Base-by-base conservation (phyloP, 2,113 vertebrate species). In the Aramus guarauna region DNA sequence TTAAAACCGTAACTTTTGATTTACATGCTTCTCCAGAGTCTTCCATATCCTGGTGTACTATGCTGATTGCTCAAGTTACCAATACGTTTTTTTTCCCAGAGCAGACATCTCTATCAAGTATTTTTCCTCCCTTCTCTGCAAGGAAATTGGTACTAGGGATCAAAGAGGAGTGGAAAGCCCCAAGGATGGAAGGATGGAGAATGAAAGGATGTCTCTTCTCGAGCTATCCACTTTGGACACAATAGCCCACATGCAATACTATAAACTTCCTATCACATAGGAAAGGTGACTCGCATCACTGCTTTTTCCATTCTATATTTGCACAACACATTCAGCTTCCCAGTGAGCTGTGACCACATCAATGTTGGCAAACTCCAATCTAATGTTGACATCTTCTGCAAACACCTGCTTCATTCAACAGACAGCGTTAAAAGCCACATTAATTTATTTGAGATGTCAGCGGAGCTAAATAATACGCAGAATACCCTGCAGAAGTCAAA, bases 21-120 rank as follows among this genome's bases (percentile, higher is more conserved):
- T 53, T 6, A 36, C 29, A 0, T 1, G 4, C 15, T 80, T 67
- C 56, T n/a, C 39, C 14, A 47, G 59, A n/a, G 15, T 43, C 6
- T 62, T 71, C 52, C 12, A 30, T 3, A 32, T 16, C 58, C 53
- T 29, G 12, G 4, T 8, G 23, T 3, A 7, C 47, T n/a, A 32
- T 27, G 13, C 23, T 29, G 37, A 12, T 89, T 27, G 43, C 11
- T 75, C 22, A 41, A 47, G n/a, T 43, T 29, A 41, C 9, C 12
- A 26, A 11, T 1, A 36, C 0, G 0, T 24, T 36, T 85, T 79
- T 73, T 69, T 76, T 3, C 12, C 30, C 16, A 12, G 37, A 71
- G 32, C 6, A 79, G 45, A 41, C 5, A 29, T 26, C 13, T 55
- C 15, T 21, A 0, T 2, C 1, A 9, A 64, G 27, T 3, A 16